phyloP scores from a whole-genome alignment of 2,113 vertebrate species.

The Brachyistius frenatus region DNA sequence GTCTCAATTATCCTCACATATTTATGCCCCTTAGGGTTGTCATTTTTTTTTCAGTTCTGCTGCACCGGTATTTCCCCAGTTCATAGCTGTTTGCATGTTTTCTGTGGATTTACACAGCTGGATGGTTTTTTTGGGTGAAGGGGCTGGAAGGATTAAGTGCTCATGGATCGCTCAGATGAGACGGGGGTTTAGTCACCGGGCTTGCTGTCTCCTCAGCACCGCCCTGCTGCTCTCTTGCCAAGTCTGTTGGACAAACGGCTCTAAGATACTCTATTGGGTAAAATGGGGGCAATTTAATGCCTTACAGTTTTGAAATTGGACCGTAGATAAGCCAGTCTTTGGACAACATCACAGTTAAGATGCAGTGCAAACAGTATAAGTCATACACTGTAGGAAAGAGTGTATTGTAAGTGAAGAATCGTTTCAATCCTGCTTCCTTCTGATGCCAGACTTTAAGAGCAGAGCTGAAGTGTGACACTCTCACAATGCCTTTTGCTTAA shows the following conservation, averaged over 20 bases:
- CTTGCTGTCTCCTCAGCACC: slow-evolving; percentile 24
- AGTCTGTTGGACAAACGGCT: slow-evolving; percentile 21
- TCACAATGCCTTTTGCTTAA: slow-evolving; percentile 9
- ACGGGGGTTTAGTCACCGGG: slow-evolving; percentile 24
- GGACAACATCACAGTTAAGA: not conserved
- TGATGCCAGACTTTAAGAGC: not conserved
- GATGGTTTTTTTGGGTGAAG: slow-evolving; percentile 53
- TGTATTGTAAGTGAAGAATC: not conserved
- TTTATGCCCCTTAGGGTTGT: slow-evolving; percentile 15
- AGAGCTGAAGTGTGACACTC: not conserved
- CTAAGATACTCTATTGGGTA: slow-evolving; percentile 20
- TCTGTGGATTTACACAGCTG: slow-evolving; percentile 69
- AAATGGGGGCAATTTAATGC: slow-evolving; percentile 9
- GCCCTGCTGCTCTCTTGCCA: slow-evolving; percentile 23
- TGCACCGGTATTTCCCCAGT: slow-evolving; percentile 31
- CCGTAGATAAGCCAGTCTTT: not conserved
- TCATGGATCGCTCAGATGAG: slow-evolving; percentile 43
- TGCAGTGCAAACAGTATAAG: not conserved
- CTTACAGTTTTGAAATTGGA: not conserved
- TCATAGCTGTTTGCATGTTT: slow-evolving; percentile 53
- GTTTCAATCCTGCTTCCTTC: not conserved
- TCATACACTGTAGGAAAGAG: not conserved
- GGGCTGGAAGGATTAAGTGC: slow-evolving; percentile 56
- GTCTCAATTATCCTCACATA: slow-evolving; percentile 33
- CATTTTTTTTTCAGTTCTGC: slow-evolving; percentile 54